Evolutionary conservation across 2,113 vertebrate genomes (phyloP).

Genomic region (Bos indicus): DNA sequence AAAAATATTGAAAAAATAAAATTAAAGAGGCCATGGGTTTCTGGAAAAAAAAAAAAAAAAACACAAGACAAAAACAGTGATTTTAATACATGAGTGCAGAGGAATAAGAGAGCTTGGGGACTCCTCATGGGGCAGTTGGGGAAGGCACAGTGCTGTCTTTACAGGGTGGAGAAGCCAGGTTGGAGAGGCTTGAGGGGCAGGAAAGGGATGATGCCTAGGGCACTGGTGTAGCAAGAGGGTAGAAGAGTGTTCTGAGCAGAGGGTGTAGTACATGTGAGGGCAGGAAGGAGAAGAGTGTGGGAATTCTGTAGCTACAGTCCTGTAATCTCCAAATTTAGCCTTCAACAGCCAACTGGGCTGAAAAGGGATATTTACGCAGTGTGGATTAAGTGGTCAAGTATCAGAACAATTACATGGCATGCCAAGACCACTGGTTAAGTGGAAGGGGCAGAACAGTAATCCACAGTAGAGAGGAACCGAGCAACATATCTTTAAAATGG

Average conservation of each 20-base stretch:
- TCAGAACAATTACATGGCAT: too few species aligned
- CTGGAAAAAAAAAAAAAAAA: rapidly evolving
- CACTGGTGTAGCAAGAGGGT: rapidly evolving
- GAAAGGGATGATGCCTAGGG: rapidly evolving
- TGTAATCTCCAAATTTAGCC: rapidly evolving
- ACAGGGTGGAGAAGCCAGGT: rapidly evolving
- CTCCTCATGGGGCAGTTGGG: rapidly evolving
- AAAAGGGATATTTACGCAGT: rapidly evolving
- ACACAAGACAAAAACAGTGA: rapidly evolving
- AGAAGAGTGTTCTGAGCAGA: too few species aligned
- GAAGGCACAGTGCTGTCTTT: rapidly evolving
- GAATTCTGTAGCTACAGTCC: rapidly evolving
- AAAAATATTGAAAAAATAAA: neutral
- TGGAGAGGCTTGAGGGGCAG: rapidly evolving
- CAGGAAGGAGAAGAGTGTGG: rapidly evolving
- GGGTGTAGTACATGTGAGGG: rapidly evolving
- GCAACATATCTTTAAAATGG: neutral
- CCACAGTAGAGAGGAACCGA: rapidly evolving
- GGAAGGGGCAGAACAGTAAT: too few species aligned
- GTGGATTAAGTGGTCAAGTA: neutral
- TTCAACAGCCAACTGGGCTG: rapidly evolving
- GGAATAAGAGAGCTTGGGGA: rapidly evolving
- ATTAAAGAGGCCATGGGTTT: neutral
- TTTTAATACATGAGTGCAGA: rapidly evolving
- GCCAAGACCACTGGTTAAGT: neutral